A percentile compares a stretch with the other conserved stretches of the same genome.
Conservation (phyloP, 1,140 invertebrate genomes). For the Pygmarrhopalites habei region DNA sequence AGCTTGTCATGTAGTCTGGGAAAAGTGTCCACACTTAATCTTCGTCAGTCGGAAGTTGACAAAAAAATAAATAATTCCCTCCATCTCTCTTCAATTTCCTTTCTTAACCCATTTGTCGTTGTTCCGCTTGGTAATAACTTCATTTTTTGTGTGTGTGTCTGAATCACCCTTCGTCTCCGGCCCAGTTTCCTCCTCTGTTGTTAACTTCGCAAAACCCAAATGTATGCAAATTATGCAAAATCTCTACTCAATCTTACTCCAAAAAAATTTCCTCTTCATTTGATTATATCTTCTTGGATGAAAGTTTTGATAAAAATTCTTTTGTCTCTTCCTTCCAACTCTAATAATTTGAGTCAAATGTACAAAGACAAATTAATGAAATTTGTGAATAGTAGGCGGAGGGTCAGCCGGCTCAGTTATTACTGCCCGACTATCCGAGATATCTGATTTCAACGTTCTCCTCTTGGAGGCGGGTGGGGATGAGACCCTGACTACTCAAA, state of each 20-base stretch:
- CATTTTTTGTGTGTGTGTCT: too few relatives aligned
- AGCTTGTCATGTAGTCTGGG: too few relatives aligned
- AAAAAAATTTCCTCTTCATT: not conserved
- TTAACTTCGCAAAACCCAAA: too few relatives aligned
- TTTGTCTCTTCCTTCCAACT: not conserved
- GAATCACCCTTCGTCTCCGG: too few relatives aligned
- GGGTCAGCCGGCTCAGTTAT: slow-evolving; percentile 83
- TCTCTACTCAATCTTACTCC: not conserved
- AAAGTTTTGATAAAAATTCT: not conserved
- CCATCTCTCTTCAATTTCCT: too few relatives aligned
- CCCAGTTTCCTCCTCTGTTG: too few relatives aligned
- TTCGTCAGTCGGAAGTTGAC: too few relatives aligned
- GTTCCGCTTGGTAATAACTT: too few relatives aligned
- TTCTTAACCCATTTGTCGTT: too few relatives aligned
- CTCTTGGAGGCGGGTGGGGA: slow-evolving; percentile 80
- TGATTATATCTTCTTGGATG: not conserved
- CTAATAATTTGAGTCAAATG: not conserved
- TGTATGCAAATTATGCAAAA: not conserved
- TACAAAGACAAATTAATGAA: not conserved
- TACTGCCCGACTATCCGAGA: slow-evolving; percentile 72
- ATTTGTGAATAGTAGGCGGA: slow-evolving; percentile 54
- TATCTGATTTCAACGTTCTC: slow-evolving; percentile 67
- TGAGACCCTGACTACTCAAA: slow-evolving; percentile 72
- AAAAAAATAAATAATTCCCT: too few relatives aligned
- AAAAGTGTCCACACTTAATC: too few relatives aligned